These are phyloP conservation scores for Phaethornis superciliosus DNA, from an alignment of 2,113 vertebrate species.

Conservation along the genomic window DNA sequence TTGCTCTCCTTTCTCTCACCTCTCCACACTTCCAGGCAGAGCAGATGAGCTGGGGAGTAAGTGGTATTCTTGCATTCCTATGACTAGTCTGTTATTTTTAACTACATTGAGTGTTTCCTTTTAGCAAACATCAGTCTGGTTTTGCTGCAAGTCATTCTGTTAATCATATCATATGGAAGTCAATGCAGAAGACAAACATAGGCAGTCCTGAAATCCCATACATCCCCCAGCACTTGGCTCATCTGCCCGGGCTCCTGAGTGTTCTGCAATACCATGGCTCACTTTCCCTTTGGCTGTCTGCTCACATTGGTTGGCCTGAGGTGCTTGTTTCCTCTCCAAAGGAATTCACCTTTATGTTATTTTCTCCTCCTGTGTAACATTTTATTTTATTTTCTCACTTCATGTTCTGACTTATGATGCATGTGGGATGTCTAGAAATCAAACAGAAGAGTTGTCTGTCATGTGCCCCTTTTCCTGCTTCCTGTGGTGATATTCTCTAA, in stretches of 20 bases:
- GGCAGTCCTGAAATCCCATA: background rate
- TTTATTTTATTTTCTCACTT: background rate
- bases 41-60: background rate
- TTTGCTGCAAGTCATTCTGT: background rate
- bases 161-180: background rate
- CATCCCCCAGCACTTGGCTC: background rate
- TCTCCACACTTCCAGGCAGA: background rate
- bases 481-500: background rate
- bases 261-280: background rate
- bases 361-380: background rate
- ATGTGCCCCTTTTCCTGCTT: background rate
- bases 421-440: background rate
- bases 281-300: accelerated
- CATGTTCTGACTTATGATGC: background rate
- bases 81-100: background rate
- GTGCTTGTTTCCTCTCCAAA: background rate
- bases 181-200: background rate
- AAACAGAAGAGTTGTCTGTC: background rate
- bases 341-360: background rate
- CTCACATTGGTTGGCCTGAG: background rate
- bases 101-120: background rate
- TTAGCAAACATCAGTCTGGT: background rate
- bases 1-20: background rate
- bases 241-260: background rate
- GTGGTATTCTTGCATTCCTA: background rate